Evolutionary conservation across 2,113 vertebrate genomes (phyloP), one percentile per base, ranked within the genome.

Genomic region (Chunga burmeisteri): DNA sequence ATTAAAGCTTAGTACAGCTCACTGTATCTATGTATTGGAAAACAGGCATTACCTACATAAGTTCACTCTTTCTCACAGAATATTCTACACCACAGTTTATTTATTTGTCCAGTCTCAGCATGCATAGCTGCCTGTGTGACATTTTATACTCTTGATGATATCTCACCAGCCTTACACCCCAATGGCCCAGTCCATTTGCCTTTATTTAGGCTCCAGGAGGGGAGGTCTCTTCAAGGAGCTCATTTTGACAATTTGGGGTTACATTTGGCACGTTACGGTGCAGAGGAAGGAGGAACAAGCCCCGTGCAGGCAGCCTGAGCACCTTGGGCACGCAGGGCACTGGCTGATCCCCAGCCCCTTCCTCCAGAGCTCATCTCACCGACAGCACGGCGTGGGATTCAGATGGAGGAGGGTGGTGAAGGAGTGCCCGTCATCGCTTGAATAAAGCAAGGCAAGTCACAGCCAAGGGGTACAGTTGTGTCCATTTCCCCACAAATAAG

Each of bases 121-220:
- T 0, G 0, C 15, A 7, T 8, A 49, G 19, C n/a, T 67, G 47
- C 52, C 20, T 27, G 29, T 2, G 5, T 0, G 5, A 34, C 12
- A 6, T 42, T 61, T 46, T 32, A 55, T 11, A 10, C 30, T 11
- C 68, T 19, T 61, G 68, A 81, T 42, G 68, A 20, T 1, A 6
- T 36, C 40, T 68, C 59, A 38, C 13, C 44, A 3, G 27, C 13
- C 36, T 52, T 16, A 23, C 4, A 29, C 27, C 36, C 26, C 14
- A 11, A 2, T 2, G 26, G 27, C 7, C 61, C 32, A 2, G 36
- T 26, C 71, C 7, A 1, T n/a, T 46, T 75, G 79, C 30, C 32
- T 44, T 63, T 56, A 32, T 56, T 71, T 9, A 58, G 50, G 42
- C 8, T 50, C 26, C 8, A 18, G 4, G 6, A 22, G 30, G n/a